A percentile compares a stretch with the other conserved stretches of the same genome.
phyloP scores from a whole-genome alignment of 2,888 invertebrate genomes.

The Scaptomyza tumidula region DNA sequence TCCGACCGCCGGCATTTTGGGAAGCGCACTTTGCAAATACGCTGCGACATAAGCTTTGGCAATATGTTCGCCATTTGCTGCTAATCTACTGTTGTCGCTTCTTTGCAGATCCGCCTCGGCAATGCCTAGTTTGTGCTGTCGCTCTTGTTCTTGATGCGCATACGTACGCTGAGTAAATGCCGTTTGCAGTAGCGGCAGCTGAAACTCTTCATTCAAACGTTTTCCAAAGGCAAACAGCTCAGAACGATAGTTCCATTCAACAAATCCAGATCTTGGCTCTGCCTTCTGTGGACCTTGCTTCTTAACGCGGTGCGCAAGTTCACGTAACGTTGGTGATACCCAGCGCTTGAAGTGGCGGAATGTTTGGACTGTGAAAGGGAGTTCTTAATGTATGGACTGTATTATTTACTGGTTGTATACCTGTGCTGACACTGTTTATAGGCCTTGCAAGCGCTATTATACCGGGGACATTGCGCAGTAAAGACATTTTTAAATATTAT shows the following conservation, averaged over 20 bases:
- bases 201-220: constrained; percentile 93
- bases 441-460: constrained; percentile 33
- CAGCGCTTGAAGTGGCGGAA: constrained; percentile 85
- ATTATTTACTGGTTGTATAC: constrained; percentile 19
- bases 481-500: constrained; percentile 48
- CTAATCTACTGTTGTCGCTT: constrained; percentile 89
- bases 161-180: constrained; percentile 94
- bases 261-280: constrained; percentile 87
- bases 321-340: constrained; percentile 89
- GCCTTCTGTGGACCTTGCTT: constrained; percentile 86
- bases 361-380: constrained; percentile 49
- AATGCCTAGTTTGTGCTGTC: constrained; percentile 89
- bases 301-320: constrained; percentile 87
- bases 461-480: constrained; percentile 53
- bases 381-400: constrained; percentile 29
- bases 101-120: constrained; percentile 86
- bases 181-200: constrained; percentile 88
- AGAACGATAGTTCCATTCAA: constrained; percentile 95
- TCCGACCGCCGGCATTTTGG: constrained; percentile 91
- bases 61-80: constrained; percentile 88
- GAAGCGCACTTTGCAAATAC: constrained; percentile 89
- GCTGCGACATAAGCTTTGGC: constrained; percentile 88
- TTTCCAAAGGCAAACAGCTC: constrained; percentile 95
- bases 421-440: constrained; percentile 26
- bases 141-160: constrained; percentile 89